These are phyloP conservation scores for Ciconia nigra DNA, from an alignment of 2,797 vertebrate species.

Conservation along the genomic window DNA sequence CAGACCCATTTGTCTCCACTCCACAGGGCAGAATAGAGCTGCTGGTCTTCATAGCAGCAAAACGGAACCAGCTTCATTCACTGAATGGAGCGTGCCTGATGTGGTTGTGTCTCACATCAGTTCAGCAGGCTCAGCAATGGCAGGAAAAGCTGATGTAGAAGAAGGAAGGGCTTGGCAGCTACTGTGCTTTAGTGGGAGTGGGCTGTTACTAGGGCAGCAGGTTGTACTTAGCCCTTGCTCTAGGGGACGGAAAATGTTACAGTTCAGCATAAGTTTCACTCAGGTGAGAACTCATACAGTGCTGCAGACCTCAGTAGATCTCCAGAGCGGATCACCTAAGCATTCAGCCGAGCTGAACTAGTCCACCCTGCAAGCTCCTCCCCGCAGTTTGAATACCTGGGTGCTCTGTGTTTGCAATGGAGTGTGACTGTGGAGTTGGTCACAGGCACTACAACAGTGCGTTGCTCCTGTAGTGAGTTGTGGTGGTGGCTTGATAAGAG, in stretches of 20 bases:
- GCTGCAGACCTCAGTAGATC: neutral
- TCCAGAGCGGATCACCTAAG: neutral
- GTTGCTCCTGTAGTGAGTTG: neutral
- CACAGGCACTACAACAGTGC: fast-evolving
- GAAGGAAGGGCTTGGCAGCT: neutral
- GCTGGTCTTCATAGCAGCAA: neutral
- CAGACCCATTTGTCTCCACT: neutral
- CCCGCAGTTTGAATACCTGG: neutral
- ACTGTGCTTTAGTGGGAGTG: neutral
- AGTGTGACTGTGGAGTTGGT: neutral
- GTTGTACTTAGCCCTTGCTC: neutral
- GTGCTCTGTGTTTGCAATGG: neutral
- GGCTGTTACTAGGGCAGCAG: neutral
- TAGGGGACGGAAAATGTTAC: neutral
- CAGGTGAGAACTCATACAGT: fast-evolving
- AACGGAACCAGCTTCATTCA: neutral
- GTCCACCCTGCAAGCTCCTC: neutral
- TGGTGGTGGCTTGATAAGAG: neutral
- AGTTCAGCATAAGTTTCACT: neutral
- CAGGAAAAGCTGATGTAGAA: neutral
- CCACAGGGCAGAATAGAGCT: neutral
- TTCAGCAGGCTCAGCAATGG: neutral
- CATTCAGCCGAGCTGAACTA: neutral
- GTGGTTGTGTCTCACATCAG: neutral
- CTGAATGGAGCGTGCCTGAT: neutral